These are phyloP conservation scores for Tokudaia tokunoshimensis DNA, from an alignment of 2,797 vertebrate genomes.

Conservation along the genomic window DNA sequence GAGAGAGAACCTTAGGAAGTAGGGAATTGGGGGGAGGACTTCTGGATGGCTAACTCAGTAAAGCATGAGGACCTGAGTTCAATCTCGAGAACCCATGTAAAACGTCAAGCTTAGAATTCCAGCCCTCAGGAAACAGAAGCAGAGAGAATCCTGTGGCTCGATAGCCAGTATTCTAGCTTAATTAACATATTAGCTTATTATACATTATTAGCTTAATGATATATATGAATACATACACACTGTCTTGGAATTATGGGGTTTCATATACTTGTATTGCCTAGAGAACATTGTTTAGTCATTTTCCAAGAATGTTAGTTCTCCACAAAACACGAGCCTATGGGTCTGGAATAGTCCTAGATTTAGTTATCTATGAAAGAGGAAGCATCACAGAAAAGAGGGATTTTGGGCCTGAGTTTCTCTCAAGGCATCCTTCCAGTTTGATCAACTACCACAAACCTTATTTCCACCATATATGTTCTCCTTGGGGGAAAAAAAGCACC, in stretches of 20 bases:
- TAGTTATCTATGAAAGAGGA: background rate
- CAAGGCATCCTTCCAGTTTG: background rate
- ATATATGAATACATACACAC: background rate
- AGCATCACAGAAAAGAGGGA: background rate
- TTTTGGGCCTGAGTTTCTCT: background rate
- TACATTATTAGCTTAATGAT: too few species aligned
- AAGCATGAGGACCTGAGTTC: background rate
- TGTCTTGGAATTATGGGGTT: background rate
- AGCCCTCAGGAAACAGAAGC: background rate
- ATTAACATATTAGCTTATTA: too few species aligned
- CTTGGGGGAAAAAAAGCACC: accelerated
- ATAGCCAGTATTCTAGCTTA: background rate
- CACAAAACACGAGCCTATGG: background rate
- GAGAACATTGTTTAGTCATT: background rate
- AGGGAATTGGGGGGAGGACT: too few species aligned
- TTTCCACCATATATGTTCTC: background rate
- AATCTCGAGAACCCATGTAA: background rate
- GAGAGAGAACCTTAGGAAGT: background rate
- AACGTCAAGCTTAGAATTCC: background rate
- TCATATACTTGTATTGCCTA: background rate
- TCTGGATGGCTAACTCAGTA: background rate
- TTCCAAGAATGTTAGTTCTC: background rate
- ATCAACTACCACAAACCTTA: background rate
- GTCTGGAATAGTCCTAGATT: background rate
- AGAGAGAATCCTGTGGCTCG: background rate